Evolutionary conservation across 2,888 invertebrate genomes (phyloP).

Genomic region (Pachydiplax longipennis): DNA sequence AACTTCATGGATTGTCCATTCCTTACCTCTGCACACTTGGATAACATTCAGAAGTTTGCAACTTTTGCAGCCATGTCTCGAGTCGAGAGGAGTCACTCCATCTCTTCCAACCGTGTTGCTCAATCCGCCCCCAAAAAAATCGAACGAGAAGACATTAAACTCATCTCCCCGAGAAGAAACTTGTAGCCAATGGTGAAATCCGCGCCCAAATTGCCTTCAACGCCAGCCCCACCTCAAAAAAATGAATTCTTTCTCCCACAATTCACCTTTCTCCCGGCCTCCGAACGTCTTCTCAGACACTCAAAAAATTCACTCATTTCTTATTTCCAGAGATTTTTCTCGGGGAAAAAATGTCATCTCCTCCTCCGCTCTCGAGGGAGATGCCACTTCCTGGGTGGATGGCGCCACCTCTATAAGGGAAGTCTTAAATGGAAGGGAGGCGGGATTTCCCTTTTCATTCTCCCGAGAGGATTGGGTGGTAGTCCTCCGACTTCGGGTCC

Average conservation of each 20-base stretch:
- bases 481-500: too few species aligned
- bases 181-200: background rate
- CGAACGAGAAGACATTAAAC: background rate
- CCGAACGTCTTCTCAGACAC: background rate
- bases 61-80: too few species aligned
- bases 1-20: too few species aligned
- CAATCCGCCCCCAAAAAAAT: background rate
- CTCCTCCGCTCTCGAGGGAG: background rate
- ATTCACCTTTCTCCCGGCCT: background rate
- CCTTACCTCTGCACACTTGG: too few species aligned
- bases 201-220: background rate
- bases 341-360: background rate
- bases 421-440: background rate
- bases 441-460: background rate
- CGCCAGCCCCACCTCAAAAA: background rate
- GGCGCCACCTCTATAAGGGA: background rate
- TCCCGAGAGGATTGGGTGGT: too few species aligned
- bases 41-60: too few species aligned
- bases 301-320: background rate
- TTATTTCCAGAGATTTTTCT: background rate
- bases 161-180: background rate
- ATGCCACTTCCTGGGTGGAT: background rate
- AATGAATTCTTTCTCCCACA: background rate
- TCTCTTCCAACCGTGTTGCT: too few species aligned
- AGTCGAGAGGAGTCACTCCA: too few species aligned